Base-by-base conservation (phyloP, 1,140 invertebrate species). In the Eueides isabella region DNA sequence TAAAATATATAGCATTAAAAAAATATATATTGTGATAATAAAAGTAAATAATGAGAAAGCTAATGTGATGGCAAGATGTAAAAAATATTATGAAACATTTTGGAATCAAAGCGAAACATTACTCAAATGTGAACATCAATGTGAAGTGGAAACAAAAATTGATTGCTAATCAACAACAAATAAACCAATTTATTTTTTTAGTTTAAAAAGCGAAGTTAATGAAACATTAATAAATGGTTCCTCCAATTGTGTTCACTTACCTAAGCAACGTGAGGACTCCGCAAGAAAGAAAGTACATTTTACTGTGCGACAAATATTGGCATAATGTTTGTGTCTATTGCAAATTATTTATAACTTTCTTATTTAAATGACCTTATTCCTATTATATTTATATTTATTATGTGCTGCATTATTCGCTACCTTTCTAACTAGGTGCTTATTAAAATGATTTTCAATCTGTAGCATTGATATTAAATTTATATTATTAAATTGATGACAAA, bases 221-320 rank as follows among this genome's bases (percentile, higher is more conserved):
- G 77, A 89, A 86, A 28, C 29, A 86, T 80, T 62, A 81, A 62
- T 68, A 83, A 90, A 55, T 86, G 82, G 61, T 72, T 73, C 80
- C 82, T 80, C 83, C 83, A 76, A 85, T 83, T 88, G 83, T 87
- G 81, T 89, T 87, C 86, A 93, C 91, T 93, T 91, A 93, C 91
- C 91, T 91, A 91, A 82, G 82, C 87, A 92, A 92, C 88, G 90
- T 91, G 90, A 91, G 90, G 91, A 89, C 91, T 93, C 91, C 91
- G 91, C 91, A 92, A 93, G 90, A 93, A 93, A 93, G 84, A 93
- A 93, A 92, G 88, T 90, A 91, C 92, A 88, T 85, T 92, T 88
- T 90, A 93, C 89, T 90, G 91, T 92, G 91, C 91, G 80, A 86
- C 78, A 83, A 84, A 86, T 85, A 85, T 85, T 85, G 75, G 81